phyloP scores from a whole-genome alignment of 2,888 invertebrate genomes.

The Platerodrilus igneus region DNA sequence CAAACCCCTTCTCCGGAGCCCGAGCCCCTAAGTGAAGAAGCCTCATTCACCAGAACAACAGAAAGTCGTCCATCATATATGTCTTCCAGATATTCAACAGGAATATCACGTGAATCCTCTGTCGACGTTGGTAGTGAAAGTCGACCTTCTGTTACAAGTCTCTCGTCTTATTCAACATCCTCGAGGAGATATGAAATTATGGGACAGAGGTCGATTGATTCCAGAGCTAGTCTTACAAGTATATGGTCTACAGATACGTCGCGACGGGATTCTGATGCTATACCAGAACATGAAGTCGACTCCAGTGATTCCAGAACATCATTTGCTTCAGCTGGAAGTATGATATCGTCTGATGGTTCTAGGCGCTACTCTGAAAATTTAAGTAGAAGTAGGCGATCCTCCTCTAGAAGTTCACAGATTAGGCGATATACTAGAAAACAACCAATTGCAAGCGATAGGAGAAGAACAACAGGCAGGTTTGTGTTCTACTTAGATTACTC shows the following conservation, averaged over 20 bases:
- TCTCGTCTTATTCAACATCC: constrained; percentile 47
- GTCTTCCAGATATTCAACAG: constrained; percentile 37
- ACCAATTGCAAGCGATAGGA: constrained; percentile 53
- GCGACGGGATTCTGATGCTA: constrained; percentile 45
- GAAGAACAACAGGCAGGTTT: constrained; percentile 62
- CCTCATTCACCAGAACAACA: constrained; percentile 18
- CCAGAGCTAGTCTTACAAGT: constrained; percentile 46
- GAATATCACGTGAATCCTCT: constrained; percentile 46
- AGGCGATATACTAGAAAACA: constrained; percentile 52
- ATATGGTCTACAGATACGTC: constrained; percentile 45
- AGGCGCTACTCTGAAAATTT: constrained; percentile 41
- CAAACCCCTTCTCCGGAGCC: constrained; percentile 41
- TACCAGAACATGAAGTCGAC: constrained; percentile 47
- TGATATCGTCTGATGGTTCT: constrained; percentile 38
- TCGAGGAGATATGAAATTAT: constrained; percentile 46
- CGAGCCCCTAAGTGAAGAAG: constrained; percentile 38
- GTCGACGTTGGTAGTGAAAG: constrained; percentile 46
- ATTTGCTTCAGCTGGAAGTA: constrained; percentile 42
- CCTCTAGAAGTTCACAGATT: constrained; percentile 41
- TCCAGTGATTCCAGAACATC: constrained; percentile 43
- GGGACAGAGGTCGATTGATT: constrained; percentile 47
- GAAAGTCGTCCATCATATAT: constrained; percentile 33
- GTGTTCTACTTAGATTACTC: too few relatives aligned
- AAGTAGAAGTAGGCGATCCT: constrained; percentile 40
- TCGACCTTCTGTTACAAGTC: constrained; percentile 45